Conservation (phyloP, 2,797 vertebrate species). For the Mycteria americana region DNA sequence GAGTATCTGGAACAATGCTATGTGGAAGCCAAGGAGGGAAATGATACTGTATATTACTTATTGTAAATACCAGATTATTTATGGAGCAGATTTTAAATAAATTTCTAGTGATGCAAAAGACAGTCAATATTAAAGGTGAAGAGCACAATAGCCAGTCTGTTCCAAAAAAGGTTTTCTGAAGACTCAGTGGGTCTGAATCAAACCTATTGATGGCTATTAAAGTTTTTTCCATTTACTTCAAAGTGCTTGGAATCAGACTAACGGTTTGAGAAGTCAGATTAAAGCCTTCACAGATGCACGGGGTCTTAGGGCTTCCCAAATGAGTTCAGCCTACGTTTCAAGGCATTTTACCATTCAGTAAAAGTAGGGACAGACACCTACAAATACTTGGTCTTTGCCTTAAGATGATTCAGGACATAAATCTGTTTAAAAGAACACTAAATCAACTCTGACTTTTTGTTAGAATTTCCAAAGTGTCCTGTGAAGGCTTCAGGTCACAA, state of each 20-base stretch:
- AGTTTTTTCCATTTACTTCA: conserved; percentile 25
- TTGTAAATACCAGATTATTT: conserved; percentile 44
- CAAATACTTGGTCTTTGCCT: neutral
- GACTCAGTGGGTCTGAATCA: neutral
- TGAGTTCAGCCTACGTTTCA: neutral
- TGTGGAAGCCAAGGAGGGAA: conserved; percentile 15
- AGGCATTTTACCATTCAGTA: neutral
- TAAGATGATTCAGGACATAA: neutral
- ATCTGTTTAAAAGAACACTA: neutral
- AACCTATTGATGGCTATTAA: neutral
- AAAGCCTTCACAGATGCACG: neutral
- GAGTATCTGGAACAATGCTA: conserved; percentile 28
- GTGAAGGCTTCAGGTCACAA: neutral
- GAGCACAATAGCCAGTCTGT: neutral
- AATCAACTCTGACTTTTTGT: neutral
- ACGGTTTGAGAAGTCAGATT: neutral
- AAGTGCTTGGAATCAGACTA: neutral
- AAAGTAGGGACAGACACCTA: neutral
- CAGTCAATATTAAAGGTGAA: neutral
- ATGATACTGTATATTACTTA: neutral
- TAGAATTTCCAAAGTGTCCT: neutral
- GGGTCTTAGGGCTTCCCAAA: neutral
- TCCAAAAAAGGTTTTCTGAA: neutral
- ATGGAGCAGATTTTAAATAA: conserved; percentile 15
- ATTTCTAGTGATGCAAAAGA: neutral